These are phyloP conservation scores for Orthochromis malagaraziensis DNA, from an alignment of 2,113 vertebrate species.

Conservation along the genomic window DNA sequence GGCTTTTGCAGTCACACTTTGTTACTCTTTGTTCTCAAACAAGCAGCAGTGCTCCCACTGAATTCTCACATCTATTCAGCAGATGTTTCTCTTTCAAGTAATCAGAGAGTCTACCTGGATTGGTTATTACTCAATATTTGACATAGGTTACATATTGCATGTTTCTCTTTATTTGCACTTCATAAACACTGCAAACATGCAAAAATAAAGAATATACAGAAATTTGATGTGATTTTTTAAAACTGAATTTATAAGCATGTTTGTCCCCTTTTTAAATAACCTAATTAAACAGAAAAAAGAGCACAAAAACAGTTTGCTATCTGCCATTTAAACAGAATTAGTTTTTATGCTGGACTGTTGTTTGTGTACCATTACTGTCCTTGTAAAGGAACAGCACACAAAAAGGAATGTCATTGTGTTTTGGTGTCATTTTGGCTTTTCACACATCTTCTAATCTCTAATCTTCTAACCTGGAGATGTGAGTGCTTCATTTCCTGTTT, in stretches of 20 bases:
- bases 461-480: not conserved
- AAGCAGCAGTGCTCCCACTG: not conserved
- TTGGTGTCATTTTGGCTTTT: not conserved
- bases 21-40: constrained; percentile 31
- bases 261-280: not conserved
- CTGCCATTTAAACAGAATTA: not conserved
- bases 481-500: not conserved
- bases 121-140: not conserved
- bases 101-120: constrained; percentile 6
- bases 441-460: not conserved
- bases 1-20: constrained; percentile 31
- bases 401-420: not conserved
- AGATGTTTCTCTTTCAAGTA: constrained; percentile 34
- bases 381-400: not conserved
- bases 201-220: not conserved
- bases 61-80: not conserved
- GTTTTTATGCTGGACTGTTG: not conserved
- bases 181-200: not conserved
- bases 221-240: rapidly evolving
- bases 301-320: not conserved
- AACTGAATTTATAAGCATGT: not conserved
- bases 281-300: not conserved
- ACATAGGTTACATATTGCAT: not conserved
- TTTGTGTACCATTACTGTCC: not conserved
- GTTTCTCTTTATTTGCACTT: not conserved